Conservation (phyloP, 1,140 invertebrate species). For the Acromyrmex echinatior region DNA sequence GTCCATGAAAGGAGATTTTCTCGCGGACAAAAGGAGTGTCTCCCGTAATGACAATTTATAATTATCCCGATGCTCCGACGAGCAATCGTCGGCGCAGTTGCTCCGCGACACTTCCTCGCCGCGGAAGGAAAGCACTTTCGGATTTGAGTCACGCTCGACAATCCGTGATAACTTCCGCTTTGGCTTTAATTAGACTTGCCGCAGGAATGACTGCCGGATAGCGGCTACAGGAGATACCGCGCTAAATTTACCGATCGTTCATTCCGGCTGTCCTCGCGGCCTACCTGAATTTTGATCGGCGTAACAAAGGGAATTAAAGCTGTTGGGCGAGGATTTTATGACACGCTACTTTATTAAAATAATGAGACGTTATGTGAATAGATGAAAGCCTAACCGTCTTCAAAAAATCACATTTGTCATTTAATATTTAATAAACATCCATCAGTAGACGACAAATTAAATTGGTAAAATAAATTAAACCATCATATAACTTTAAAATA, state of each 20-base stretch:
- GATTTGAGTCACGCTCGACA: constrained; percentile 54
- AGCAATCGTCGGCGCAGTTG: background rate
- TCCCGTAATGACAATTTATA: constrained; percentile 63
- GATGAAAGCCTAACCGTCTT: background rate
- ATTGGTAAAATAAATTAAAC: background rate
- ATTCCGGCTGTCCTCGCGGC: too few species aligned
- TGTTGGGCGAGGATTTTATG: background rate
- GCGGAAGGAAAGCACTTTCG: background rate
- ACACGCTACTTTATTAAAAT: background rate
- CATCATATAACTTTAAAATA: background rate
- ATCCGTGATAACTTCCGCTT: constrained; percentile 50
- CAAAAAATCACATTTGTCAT: background rate
- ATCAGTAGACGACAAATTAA: background rate
- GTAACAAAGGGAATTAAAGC: background rate
- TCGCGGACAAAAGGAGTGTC: constrained; percentile 26
- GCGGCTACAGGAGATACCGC: background rate
- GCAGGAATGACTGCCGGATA: background rate
- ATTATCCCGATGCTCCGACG: constrained; percentile 36
- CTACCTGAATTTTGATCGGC: constrained; percentile 13
- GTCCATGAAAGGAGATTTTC: constrained; percentile 48
- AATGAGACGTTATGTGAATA: background rate
- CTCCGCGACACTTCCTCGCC: background rate
- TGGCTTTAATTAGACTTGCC: constrained; percentile 55
- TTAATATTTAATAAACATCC: constrained; percentile 1
- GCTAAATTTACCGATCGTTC: constrained; percentile 26